Evolutionary conservation across 2,113 vertebrate species (phyloP).

Genomic region (Tympanuchus pallidicinctus): DNA sequence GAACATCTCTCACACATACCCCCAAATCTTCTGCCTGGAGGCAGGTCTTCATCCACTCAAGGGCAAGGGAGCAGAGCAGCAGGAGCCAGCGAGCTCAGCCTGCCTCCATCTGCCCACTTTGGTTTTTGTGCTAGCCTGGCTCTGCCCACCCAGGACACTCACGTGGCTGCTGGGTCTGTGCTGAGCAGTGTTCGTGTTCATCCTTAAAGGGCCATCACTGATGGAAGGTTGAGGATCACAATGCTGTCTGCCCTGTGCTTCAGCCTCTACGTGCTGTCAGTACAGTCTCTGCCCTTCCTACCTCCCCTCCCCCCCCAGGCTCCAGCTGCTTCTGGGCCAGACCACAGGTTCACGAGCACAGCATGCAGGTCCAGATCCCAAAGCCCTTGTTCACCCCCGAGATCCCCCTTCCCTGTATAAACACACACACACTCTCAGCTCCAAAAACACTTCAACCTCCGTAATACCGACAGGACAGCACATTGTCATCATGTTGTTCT

Average conservation of each 20-base stretch:
- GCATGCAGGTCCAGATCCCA: neutral
- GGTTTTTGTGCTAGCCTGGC: constrained; percentile 12
- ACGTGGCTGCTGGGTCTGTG: neutral
- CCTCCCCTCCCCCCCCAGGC: neutral
- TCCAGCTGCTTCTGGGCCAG: neutral
- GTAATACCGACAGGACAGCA: neutral
- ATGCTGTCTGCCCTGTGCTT: neutral
- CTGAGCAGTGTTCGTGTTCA: neutral
- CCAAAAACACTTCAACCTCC: neutral
- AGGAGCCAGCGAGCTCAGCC: neutral
- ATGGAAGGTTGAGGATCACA: neutral
- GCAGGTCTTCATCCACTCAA: neutral
- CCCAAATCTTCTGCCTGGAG: neutral
- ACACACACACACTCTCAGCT: neutral
- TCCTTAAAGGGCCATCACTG: constrained; percentile 60
- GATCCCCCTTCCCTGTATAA: neutral
- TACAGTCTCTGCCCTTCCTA: neutral
- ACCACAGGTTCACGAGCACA: fast-evolving
- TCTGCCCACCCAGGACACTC: constrained; percentile 27
- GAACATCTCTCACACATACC: neutral
- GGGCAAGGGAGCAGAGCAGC: neutral
- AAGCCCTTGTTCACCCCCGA: neutral
- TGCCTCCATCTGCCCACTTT: neutral
- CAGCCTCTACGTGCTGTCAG: neutral
- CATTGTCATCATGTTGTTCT: neutral